Evolutionary conservation across 2,113 vertebrate genomes (phyloP).

Genomic region (Seriola dumerili): DNA sequence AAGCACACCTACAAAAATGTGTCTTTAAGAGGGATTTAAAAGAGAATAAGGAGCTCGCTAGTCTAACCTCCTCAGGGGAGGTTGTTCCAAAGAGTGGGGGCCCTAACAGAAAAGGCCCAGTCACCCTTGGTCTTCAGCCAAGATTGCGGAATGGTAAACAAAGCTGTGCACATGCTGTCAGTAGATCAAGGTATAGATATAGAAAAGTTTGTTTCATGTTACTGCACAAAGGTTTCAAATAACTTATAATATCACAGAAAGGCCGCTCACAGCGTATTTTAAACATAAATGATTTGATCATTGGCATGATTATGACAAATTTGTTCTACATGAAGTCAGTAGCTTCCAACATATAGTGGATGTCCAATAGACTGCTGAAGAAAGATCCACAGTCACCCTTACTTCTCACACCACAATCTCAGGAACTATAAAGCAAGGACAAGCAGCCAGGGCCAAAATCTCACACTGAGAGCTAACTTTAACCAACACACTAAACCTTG

Average conservation of each 20-base stretch:
- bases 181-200: no score
- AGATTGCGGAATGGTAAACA: no score
- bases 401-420: slow-evolving; percentile 32
- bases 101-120: no score
- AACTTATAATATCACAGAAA: background rate
- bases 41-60: no score
- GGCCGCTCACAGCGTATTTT: background rate
- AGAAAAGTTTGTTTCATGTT: background rate
- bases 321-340: slow-evolving; percentile 25
- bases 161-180: no score
- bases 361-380: slow-evolving; percentile 21
- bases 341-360: slow-evolving; percentile 33
- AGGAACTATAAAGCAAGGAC: slow-evolving; percentile 9
- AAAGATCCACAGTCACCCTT: slow-evolving; percentile 20
- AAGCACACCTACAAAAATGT: no score
- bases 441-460: background rate
- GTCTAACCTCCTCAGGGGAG: no score
- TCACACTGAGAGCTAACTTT: slow-evolving; percentile 31
- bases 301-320: background rate
- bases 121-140: no score
- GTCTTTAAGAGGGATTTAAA: no score
- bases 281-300: background rate
- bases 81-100: no score
- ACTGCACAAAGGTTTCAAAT: background rate
- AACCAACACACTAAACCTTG: slow-evolving; percentile 10